Evolutionary conservation across 2,888 invertebrate genomes (phyloP), one percentile per base, ranked within the genome.

Genomic region (Nomada goodeniana): DNA sequence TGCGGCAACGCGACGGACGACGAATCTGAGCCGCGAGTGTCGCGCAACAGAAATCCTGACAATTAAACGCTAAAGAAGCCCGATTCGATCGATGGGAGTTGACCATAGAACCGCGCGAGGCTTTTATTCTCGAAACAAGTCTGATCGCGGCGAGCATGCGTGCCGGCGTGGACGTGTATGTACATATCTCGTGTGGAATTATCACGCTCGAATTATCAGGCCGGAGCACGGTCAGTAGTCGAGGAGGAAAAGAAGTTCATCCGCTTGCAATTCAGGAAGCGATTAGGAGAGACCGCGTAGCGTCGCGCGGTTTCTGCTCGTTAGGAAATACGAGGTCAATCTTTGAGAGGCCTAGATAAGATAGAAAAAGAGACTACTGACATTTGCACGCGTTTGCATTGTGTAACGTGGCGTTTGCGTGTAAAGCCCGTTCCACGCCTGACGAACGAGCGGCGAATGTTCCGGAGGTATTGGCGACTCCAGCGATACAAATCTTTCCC

Each of bases 251-350:
- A 60, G 50, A n/a, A 59, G 60, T 60, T 53, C 52, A 20, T 68
- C 18, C 44, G 72, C 15, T 52, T 26, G 23, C 29, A 47, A 72
- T 72, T 72, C 59, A 59, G 72, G 80, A 60, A 69, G 47, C 77
- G 72, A 80, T 80, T 69, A 55, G 47, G 52, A 50, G 23, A 65
- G 20, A 15, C 20, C 2, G 44, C 2, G 20, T 50, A 23, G 20
- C 9, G 18, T 57, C 53, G 44, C 29, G 44, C 23, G 36, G 29
- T 67, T 61, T 73, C 64, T 64, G 64, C 15, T 65, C 50, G 52
- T 68, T 20, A 36, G 26, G n/a, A 50, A 68, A 68, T 26, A 50
- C 42, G 50, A 63, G 53, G 44, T 55, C 36, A 57, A 50, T 26
- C 67, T 61, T 61, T 26, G 52, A 47, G 36, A 55, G 11, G 5